phyloP scores from a whole-genome alignment of 2,888 invertebrate genomes.

The Watsonalla cultraria region DNA sequence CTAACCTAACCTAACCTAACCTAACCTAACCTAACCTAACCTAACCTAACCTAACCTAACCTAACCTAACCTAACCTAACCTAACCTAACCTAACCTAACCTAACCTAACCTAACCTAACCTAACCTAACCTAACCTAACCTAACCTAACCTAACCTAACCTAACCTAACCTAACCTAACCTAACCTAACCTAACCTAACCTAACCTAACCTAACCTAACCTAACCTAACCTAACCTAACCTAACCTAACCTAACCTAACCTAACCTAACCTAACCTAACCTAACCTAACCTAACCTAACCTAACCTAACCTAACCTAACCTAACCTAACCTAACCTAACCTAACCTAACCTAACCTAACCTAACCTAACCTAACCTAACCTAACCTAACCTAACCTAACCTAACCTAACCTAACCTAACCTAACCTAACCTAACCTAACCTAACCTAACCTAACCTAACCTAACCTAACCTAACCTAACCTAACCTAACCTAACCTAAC shows the following conservation, averaged over 20 bases:
- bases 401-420: conserved; percentile 9
- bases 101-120: conserved; percentile 7
- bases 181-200: conserved; percentile 11
- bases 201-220: conserved; percentile 13
- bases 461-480: conserved; percentile 7
- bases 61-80: not conserved
- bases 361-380: conserved; percentile 14
- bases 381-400: conserved; percentile 7
- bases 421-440: conserved; percentile 10
- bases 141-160: conserved; percentile 9
- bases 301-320: conserved; percentile 13
- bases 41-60: not conserved
- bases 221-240: conserved; percentile 13
- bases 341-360: conserved; percentile 11
- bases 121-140: conserved; percentile 9
- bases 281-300: conserved; percentile 13
- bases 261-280: conserved; percentile 13
- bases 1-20: not conserved
- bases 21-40: not conserved
- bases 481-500: conserved; percentile 6
- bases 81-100: not conserved
- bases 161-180: conserved; percentile 6
- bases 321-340: conserved; percentile 14
- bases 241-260: conserved; percentile 13
- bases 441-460: conserved; percentile 10